These are phyloP conservation scores for Lasiurus cinereus DNA, from an alignment of 2,113 vertebrate species.

Conservation along the genomic window DNA sequence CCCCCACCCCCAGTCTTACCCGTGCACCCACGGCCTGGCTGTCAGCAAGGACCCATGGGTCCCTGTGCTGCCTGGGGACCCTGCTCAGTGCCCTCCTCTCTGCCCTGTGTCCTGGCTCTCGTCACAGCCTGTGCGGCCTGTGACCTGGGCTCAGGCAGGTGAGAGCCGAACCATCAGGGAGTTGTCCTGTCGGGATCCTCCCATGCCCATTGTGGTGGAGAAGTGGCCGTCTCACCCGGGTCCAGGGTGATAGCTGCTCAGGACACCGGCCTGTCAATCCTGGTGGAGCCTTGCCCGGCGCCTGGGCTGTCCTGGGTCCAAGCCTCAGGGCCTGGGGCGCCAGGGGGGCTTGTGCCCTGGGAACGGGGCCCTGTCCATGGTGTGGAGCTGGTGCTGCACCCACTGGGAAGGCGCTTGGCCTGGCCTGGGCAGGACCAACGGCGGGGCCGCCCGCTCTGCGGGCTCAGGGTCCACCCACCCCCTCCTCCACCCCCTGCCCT, in stretches of 20 bases:
- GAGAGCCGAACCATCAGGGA: accelerated
- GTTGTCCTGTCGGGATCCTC: background rate
- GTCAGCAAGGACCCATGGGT: background rate
- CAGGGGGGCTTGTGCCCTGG: too few relatives aligned
- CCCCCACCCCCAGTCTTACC: background rate
- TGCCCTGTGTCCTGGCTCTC: too few relatives aligned
- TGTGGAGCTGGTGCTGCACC: background rate
- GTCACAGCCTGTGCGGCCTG: background rate
- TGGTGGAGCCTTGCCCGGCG: background rate
- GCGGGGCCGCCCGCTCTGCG: too few relatives aligned
- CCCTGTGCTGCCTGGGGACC: background rate
- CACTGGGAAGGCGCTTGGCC: background rate
- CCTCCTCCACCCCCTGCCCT: background rate
- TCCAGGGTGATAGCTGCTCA: background rate
- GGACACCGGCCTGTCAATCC: background rate
- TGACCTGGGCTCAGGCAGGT: background rate
- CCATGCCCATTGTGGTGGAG: too few relatives aligned
- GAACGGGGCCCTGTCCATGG: too few relatives aligned
- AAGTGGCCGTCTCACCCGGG: background rate
- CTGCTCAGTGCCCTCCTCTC: background rate
- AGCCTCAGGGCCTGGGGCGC: background rate
- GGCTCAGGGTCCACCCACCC: background rate
- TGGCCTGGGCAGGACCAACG: too few relatives aligned
- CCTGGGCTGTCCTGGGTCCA: background rate
- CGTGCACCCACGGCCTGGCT: background rate